Conservation (phyloP, 2,113 vertebrate genomes). For the Epinephelus lanceolatus region DNA sequence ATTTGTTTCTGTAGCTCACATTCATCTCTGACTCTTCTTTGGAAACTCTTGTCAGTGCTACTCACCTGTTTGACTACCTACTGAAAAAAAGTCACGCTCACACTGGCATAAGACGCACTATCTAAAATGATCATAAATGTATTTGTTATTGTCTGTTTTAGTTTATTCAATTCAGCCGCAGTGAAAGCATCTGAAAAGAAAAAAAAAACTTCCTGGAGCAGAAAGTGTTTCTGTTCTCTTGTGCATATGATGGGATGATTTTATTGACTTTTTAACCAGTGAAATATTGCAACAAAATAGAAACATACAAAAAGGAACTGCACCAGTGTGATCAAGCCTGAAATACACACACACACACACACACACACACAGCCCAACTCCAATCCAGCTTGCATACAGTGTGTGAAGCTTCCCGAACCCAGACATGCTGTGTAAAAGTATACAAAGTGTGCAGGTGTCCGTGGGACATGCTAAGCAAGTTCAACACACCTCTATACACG, state of each 20-base stretch:
- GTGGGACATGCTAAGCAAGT: conserved; percentile 79
- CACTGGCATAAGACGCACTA: neutral
- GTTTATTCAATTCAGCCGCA: neutral
- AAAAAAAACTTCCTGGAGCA: neutral
- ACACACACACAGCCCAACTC: neutral
- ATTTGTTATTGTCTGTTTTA: neutral
- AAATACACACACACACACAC: neutral
- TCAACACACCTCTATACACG: conserved; percentile 78
- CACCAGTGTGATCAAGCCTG: neutral
- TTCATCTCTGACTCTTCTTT: neutral
- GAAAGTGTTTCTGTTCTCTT: neutral
- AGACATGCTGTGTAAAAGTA: conserved; percentile 75
- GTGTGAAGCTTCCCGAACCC: conserved; percentile 40
- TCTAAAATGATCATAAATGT: neutral
- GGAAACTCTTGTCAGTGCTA: conserved; percentile 7
- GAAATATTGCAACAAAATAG: neutral
- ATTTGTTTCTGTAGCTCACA: neutral
- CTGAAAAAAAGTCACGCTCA: neutral
- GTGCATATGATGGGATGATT: neutral
- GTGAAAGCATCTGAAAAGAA: neutral
- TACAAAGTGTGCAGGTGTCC: conserved; percentile 80
- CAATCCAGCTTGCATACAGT: conserved; percentile 3
- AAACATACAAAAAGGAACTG: neutral
- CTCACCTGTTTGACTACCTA: conserved; percentile 1
- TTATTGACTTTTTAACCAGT: neutral